A percentile compares a stretch with the other conserved stretches of the same genome.
Conservation (phyloP, 1,140 invertebrate species). For the Teleogryllus occipitalis region DNA sequence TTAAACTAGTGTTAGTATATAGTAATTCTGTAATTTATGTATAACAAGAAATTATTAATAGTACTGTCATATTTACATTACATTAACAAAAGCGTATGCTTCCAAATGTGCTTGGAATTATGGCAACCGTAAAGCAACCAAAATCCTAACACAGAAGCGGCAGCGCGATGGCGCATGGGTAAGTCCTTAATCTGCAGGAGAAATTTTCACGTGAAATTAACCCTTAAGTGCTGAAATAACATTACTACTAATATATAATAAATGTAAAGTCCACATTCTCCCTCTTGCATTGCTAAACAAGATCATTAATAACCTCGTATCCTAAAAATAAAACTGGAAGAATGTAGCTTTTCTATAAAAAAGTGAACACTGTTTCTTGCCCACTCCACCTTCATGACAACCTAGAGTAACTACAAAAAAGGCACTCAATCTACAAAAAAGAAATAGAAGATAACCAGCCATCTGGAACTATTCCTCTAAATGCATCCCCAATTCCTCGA, state of each 20-base stretch:
- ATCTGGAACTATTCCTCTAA: background rate
- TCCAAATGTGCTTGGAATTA: background rate
- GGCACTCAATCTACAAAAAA: slow-evolving; percentile 1
- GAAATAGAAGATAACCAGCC: background rate
- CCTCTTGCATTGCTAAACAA: background rate
- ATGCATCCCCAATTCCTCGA: background rate
- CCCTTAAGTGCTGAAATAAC: background rate
- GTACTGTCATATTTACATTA: background rate
- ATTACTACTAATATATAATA: background rate
- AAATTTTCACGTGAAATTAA: background rate
- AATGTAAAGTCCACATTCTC: background rate
- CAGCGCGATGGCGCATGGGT: too few species aligned
- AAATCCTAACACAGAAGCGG: background rate
- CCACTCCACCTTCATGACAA: background rate
- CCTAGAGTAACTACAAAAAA: slow-evolving; percentile 5
- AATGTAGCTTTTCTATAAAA: background rate
- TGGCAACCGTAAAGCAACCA: background rate
- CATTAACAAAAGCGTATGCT: slow-evolving; percentile 4
- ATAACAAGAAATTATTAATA: slow-evolving; percentile 6
- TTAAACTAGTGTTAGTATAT: slow-evolving; percentile 6
- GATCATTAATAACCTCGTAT: background rate
- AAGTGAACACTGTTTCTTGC: background rate
- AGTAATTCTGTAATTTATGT: background rate
- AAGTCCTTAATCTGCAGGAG: background rate
- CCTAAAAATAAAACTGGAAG: background rate